These are phyloP conservation scores for Molothrus ater DNA, from an alignment of 2,797 vertebrate genomes.

Conservation along the genomic window DNA sequence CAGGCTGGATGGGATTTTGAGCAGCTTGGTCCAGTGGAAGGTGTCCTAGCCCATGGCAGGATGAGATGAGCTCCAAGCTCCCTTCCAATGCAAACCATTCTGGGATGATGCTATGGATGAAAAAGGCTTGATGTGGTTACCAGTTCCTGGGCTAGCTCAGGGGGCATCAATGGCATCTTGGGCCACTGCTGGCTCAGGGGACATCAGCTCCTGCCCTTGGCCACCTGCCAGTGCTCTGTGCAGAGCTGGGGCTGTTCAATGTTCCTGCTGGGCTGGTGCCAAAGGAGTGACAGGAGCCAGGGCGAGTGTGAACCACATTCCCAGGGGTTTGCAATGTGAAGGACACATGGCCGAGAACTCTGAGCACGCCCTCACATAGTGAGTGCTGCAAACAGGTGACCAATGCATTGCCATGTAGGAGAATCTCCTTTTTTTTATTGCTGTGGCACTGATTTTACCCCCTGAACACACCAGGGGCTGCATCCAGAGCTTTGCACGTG, in stretches of 20 bases:
- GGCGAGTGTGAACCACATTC: rapidly evolving
- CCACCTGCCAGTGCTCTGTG: no score
- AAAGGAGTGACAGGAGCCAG: neutral
- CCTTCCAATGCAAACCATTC: neutral
- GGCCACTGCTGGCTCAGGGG: neutral
- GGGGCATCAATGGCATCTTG: neutral
- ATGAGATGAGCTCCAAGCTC: neutral
- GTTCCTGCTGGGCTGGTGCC: neutral
- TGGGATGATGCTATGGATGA: neutral
- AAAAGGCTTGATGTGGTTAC: neutral
- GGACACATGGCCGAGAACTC: rapidly evolving
- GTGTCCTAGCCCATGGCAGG: neutral
- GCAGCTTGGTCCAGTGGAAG: neutral
- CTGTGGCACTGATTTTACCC: neutral
- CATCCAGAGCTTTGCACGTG: neutral
- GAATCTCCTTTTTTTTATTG: neutral
- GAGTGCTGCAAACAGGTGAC: neutral
- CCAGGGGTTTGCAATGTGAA: neutral
- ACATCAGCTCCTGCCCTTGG: no score
- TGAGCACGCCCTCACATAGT: rapidly evolving
- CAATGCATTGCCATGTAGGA: neutral
- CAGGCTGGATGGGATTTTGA: neutral
- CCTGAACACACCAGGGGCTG: neutral
- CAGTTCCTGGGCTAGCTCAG: neutral
- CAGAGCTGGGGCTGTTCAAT: no score